Evolutionary conservation across 2,113 vertebrate genomes (phyloP), one percentile per base, ranked within the genome.

Genomic region (Gyps fulvus): DNA sequence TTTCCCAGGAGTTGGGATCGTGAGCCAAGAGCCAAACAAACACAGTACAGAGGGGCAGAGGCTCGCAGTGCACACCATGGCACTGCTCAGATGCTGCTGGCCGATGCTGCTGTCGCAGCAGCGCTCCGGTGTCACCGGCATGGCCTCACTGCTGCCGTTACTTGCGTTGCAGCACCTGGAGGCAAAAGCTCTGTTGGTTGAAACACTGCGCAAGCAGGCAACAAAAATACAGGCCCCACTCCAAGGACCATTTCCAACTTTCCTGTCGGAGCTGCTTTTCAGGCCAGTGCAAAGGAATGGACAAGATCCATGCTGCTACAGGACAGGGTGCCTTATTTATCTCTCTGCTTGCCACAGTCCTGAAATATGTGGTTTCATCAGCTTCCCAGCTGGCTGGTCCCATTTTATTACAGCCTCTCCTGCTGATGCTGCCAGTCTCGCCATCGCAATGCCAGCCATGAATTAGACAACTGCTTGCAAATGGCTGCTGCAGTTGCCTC

Each of bases 81-180:
- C 3, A 8, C 47, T 85, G 55, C 62, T 25, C 0, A 2, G n/a
- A 5, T 1, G 7, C 21, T 34, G 36, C 34, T 21, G 42, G 23
- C 19, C 2, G 0, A 25, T 26, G 55, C 34, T 3, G 4, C 26
- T 4, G 2, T 5, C 13, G 3, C 61, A 38, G 67, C 66, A 26
- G 26, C 1, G 14, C 67, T 43, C 23, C 1, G 2, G 62, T 2
- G 50, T 34, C 63, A 18, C 52, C 32, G 3, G 13, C 57, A 21
- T 29, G 4, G 50, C 6, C 20, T 26, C 67, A 7, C 54, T 2
- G 5, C 59, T 81, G 63, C 55, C 4, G 4, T 5, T 12, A 16
- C 16, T 67, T 34, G 66, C 12, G 4, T 18, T n/a, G 47, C 81
- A 73, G 61, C 66, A 50, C 34, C 70, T 50, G 43, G 42, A 83